These are phyloP conservation scores for Ormyrus labotus DNA, from an alignment of 2,888 invertebrate genomes.

Conservation along the genomic window DNA sequence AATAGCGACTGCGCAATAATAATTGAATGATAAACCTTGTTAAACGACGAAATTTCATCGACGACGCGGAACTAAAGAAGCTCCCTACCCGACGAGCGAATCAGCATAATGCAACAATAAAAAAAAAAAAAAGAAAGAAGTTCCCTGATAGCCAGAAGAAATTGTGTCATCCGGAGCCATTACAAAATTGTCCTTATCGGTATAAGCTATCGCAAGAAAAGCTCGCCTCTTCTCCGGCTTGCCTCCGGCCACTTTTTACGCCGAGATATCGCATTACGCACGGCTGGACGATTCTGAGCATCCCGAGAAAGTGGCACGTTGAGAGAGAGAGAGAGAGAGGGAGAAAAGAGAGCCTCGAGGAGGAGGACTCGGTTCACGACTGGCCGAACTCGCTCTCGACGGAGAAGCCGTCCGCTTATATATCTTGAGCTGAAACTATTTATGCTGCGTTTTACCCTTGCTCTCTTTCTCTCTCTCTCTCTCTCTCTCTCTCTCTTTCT, in stretches of 20 bases:
- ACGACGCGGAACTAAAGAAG: too few relatives aligned
- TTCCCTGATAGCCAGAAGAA: slow-evolving; percentile 14
- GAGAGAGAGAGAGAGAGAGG: neutral
- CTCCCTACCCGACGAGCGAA: too few relatives aligned
- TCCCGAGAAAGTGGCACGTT: slow-evolving; percentile 3
- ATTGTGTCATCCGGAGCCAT: slow-evolving; percentile 12
- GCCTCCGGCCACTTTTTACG: slow-evolving; percentile 7
- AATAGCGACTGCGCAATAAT: too few relatives aligned
- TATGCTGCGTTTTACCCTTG: too few relatives aligned
- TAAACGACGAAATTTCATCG: too few relatives aligned
- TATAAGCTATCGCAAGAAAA: neutral
- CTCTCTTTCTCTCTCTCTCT: too few relatives aligned
- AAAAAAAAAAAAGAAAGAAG: neutral
- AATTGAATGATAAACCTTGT: too few relatives aligned
- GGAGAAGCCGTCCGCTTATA: too few relatives aligned
- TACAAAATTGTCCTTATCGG: slow-evolving; percentile 31
- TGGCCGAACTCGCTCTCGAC: slow-evolving; percentile 3
- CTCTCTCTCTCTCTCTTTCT: too few relatives aligned
- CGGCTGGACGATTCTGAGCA: slow-evolving; percentile 19
- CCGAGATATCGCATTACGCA: slow-evolving; percentile 43
- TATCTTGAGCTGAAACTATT: too few relatives aligned
- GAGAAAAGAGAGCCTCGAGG: neutral
- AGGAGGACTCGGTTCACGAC: slow-evolving; percentile 8
- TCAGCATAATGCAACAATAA: too few relatives aligned
- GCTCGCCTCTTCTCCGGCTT: neutral